Percentiles rank a stretch among this genome's conserved stretches.
Conservation (phyloP, 2,888 invertebrate genomes). For the Pollenia labialis region DNA sequence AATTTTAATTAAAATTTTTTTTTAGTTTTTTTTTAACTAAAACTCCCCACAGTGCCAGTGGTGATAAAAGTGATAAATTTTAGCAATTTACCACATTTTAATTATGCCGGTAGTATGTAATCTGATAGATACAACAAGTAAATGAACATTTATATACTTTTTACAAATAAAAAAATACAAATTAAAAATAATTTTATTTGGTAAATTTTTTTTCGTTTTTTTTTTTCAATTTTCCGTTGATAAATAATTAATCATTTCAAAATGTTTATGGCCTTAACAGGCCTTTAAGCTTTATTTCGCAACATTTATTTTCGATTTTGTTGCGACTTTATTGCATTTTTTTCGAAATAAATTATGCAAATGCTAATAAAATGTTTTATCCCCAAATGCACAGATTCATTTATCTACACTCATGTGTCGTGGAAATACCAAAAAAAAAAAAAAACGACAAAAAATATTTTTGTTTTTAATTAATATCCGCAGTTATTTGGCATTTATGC, state of each 20-base stretch:
- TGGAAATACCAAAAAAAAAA: neutral
- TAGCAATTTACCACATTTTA: slow-evolving; percentile 72
- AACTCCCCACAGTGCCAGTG: slow-evolving; percentile 16
- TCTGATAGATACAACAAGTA: slow-evolving; percentile 26
- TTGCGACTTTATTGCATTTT: neutral
- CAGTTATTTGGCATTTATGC: slow-evolving; percentile 62
- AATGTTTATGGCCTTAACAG: slow-evolving; percentile 61
- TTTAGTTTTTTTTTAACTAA: neutral
- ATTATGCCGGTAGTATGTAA: slow-evolving; percentile 61
- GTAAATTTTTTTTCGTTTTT: slow-evolving; percentile 6
- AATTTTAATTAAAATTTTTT: too few species aligned
- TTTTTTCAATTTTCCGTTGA: slow-evolving; percentile 46
- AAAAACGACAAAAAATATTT: neutral
- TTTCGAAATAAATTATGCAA: slow-evolving; percentile 66
- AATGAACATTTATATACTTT: slow-evolving; percentile 19
- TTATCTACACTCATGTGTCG: neutral
- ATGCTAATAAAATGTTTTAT: slow-evolving; percentile 30
- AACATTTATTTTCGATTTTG: slow-evolving; percentile 46
- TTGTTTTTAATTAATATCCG: slow-evolving; percentile 69
- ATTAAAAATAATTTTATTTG: slow-evolving; percentile 27
- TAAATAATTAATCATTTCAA: slow-evolving; percentile 70
- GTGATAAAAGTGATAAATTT: slow-evolving; percentile 66
- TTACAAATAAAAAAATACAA: neutral
- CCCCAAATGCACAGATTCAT: slow-evolving; percentile 23
- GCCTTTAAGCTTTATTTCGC: slow-evolving; percentile 53